phyloP scores from a whole-genome alignment of 2,113 vertebrate species.

The Lynx canadensis region DNA sequence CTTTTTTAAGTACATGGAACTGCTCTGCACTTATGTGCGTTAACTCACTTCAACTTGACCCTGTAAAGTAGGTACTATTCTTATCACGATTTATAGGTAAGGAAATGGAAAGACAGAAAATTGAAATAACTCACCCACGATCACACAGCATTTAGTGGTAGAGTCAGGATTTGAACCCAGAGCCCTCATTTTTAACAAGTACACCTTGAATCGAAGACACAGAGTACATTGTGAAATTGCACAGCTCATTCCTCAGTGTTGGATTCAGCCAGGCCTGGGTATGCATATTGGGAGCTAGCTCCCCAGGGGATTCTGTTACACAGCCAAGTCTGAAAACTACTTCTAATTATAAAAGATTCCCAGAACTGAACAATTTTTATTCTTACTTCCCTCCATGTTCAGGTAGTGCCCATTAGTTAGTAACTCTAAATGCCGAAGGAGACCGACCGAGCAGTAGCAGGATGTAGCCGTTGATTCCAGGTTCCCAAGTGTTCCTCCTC shows the following conservation, averaged over 20 bases:
- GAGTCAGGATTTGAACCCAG: not conserved
- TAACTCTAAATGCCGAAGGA: not conserved
- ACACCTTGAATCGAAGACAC: not conserved
- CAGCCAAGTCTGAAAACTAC: not conserved
- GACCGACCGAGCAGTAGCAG: not conserved
- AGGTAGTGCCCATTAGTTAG: not conserved
- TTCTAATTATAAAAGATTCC: not conserved
- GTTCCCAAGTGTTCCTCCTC: not conserved
- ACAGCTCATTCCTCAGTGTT: not conserved
- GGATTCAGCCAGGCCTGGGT: not conserved
- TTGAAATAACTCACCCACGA: not conserved
- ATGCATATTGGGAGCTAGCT: accelerated
- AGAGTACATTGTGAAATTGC: not conserved
- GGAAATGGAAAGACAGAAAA: not conserved
- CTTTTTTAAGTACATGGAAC: not conserved
- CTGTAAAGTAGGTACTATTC: not conserved
- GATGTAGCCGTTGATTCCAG: not conserved
- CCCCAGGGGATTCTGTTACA: not conserved
- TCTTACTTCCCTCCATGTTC: not conserved
- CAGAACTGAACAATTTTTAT: not conserved
- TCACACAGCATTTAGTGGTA: not conserved
- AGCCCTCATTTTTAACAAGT: not conserved
- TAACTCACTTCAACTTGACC: not conserved
- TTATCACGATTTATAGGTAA: not conserved
- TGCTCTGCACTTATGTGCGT: not conserved